Percentiles rank a stretch among this genome's conserved stretches.
Evolutionary conservation across 2,888 invertebrate genomes (phyloP).

Genomic region (Patella caerulea): DNA sequence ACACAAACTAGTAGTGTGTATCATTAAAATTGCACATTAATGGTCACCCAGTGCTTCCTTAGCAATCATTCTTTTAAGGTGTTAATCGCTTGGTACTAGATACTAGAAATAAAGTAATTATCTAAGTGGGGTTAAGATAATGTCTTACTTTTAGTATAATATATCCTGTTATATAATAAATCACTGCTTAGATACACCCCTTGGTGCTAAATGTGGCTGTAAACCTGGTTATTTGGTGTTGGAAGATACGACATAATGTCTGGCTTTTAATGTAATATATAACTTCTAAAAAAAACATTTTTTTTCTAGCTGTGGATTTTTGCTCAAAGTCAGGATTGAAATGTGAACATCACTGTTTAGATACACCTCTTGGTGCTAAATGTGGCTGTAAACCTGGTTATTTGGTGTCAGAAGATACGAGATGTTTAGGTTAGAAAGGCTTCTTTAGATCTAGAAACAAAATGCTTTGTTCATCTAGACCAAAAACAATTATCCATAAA

Average conservation of each 20-base stretch:
- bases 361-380: slow-evolving; percentile 2
- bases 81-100: too few relatives aligned
- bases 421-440: slow-evolving; percentile 18
- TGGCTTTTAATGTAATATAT: too few relatives aligned
- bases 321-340: slow-evolving; percentile 3
- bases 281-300: neutral
- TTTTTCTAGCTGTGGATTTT: neutral
- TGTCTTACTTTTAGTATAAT: too few relatives aligned
- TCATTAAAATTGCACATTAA: too few relatives aligned
- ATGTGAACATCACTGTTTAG: slow-evolving; percentile 18
- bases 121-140: too few relatives aligned
- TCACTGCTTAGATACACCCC: neutral
- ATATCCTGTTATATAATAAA: neutral
- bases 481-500: too few relatives aligned
- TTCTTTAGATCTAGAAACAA: neutral
- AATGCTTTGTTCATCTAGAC: too few relatives aligned
- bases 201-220: slow-evolving; percentile 14
- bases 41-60: too few relatives aligned
- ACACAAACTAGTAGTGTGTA: too few relatives aligned
- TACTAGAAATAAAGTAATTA: too few relatives aligned
- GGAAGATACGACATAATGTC: too few relatives aligned
- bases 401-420: neutral
- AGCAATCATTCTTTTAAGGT: too few relatives aligned
- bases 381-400: slow-evolving; percentile 15
- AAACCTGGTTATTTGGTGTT: neutral